Percentiles rank a stretch among this genome's conserved stretches.
These are phyloP conservation scores for Periparus ater DNA, from an alignment of 2,797 vertebrate genomes.

Conservation along the genomic window DNA sequence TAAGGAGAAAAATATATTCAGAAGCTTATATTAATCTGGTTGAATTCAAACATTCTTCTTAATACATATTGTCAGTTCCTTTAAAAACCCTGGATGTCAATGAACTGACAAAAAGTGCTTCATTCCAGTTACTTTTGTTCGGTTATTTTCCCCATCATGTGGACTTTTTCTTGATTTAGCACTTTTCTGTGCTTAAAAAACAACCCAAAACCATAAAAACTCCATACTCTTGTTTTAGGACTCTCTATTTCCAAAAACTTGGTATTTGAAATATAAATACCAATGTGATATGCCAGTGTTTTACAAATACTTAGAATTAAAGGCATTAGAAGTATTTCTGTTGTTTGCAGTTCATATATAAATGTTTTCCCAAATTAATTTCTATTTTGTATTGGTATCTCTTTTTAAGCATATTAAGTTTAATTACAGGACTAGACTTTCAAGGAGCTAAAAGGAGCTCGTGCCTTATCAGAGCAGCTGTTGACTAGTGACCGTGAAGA, in stretches of 20 bases:
- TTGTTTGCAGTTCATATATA: neutral
- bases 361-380: neutral
- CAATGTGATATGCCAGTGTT: neutral
- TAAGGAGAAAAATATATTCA: neutral
- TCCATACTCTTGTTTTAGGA: neutral
- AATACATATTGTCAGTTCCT: neutral
- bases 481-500: neutral
- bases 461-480: neutral
- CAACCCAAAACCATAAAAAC: neutral
- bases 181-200: neutral
- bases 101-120: neutral
- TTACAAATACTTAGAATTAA: neutral
- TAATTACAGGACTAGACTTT: neutral
- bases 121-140: neutral
- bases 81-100: neutral
- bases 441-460: neutral
- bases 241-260: neutral
- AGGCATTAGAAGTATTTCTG: neutral
- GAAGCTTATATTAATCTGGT: neutral
- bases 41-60: neutral
- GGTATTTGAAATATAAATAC: neutral
- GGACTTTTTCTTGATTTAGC: neutral
- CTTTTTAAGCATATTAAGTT: neutral
- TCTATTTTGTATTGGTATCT: neutral
- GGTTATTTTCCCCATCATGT: neutral